Evolutionary conservation across 2,888 invertebrate species (phyloP), one percentile per base, ranked within the genome.

Genomic region (Cantharis lateralis): DNA sequence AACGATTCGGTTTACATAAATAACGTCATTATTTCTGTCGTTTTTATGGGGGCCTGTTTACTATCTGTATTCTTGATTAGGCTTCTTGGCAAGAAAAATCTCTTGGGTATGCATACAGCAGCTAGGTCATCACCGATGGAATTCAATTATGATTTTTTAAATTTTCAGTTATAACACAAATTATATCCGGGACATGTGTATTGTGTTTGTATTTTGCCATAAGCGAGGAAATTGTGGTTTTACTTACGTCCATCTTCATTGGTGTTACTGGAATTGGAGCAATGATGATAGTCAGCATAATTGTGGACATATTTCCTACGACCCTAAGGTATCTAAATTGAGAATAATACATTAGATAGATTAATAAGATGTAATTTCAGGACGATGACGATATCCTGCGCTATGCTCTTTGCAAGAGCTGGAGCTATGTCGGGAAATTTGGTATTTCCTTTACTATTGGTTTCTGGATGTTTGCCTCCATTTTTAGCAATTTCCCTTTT

Each of bases 371-470:
- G 0, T n/a, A 7, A 70, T 87, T 88, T 2, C 85, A 94, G 94
- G 85, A 94, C 94, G 1, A 92, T 94, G 91, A 92, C 94, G 0
- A 91, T 95, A 81, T 91, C 94, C 0, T 89, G 92, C 3, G 91
- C 92, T 48, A 90, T 95, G 89, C 94, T 94, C 93, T 89, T 89
- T 70, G 95, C 94, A 1, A 89, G 95, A 61, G 82, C 92, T 13
- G 95, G 95, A 5, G 93, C 95, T 9, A 90, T 94, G 62, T 87
- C 91, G 2, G 95, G 95, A 4, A 94, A 95, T 80, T 87, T 95
- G 66, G 84, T 92, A 3, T 95, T 95, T 84, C 95, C 95, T 0
- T 88, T 92, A 20, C 89, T 95, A 69, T 89, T 95, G 63, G 87
- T 90, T 81, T 88, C 91, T 20, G 94, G 94, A 61, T 95, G 95